Evolutionary conservation across 92 coral and sea anemone genomes (phyloP).

Genomic region (Blastomussa wellsi): DNA sequence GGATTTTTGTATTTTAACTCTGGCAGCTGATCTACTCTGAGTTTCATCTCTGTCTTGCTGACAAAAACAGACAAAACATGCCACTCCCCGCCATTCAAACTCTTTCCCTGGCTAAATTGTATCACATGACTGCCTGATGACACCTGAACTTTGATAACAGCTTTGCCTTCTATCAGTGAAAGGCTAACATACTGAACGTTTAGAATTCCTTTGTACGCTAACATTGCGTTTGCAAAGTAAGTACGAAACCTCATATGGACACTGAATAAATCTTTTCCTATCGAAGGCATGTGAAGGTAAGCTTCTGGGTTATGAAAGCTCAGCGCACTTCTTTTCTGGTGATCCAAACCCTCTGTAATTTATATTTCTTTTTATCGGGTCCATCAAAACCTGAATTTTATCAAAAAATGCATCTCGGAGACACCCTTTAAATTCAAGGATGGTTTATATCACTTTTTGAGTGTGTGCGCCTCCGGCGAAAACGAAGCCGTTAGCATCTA

Average conservation of each 20-base stretch:
- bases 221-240: slow-evolving; percentile 65
- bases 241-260: slow-evolving; percentile 76
- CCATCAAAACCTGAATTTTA: slow-evolving; percentile 53
- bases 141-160: slow-evolving; percentile 64
- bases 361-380: slow-evolving; percentile 21
- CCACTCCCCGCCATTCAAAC: slow-evolving; percentile 87
- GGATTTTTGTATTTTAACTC: slow-evolving; percentile 68
- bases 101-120: slow-evolving; percentile 57
- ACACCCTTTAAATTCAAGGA: slow-evolving; percentile 77
- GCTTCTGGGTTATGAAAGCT: slow-evolving; percentile 63
- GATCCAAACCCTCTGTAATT: slow-evolving; percentile 56
- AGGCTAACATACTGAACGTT: slow-evolving; percentile 40
- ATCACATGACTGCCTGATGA: slow-evolving; percentile 43
- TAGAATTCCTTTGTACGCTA: slow-evolving; percentile 62
- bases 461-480: slow-evolving; percentile 73
- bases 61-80: slow-evolving; percentile 74
- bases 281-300: slow-evolving; percentile 44
- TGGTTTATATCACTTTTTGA: slow-evolving; percentile 45
- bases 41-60: slow-evolving; percentile 53
- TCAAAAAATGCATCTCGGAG: slow-evolving; percentile 63
- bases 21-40: slow-evolving; percentile 66
- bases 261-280: slow-evolving; percentile 46
- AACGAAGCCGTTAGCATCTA: slow-evolving; percentile 57
- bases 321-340: slow-evolving; percentile 58
- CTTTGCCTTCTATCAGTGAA: slow-evolving; percentile 45